Percentiles rank a stretch among this genome's conserved stretches.
Conservation (phyloP, 1,140 invertebrate species). For the Zaprionus africanus region DNA sequence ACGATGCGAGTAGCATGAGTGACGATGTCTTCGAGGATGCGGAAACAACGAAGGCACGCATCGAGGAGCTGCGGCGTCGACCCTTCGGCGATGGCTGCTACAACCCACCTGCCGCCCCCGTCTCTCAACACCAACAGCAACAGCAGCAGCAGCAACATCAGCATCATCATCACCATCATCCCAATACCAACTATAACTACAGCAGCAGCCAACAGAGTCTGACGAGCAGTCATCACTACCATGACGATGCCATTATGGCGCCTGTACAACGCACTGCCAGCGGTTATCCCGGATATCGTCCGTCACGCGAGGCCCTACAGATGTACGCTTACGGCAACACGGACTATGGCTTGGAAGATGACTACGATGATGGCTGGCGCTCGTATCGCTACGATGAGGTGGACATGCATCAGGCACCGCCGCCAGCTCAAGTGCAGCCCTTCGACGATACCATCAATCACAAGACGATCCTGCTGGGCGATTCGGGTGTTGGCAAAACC, state of each 20-base stretch:
- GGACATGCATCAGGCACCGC: conserved; percentile 66
- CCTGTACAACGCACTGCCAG: conserved; percentile 86
- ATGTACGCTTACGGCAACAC: conserved; percentile 81
- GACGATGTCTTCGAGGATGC: conserved; percentile 91
- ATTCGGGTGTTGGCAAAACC: conserved; percentile 97
- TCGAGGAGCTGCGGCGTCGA: conserved; percentile 73
- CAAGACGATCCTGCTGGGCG: conserved; percentile 88
- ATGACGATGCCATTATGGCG: conserved; percentile 75
- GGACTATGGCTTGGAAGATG: conserved; percentile 64
- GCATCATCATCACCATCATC: conserved; percentile 58
- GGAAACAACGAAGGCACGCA: conserved; percentile 77
- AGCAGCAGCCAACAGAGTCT: conserved; percentile 64
- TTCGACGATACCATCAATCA: conserved; percentile 83
- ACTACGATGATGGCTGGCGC: conserved; percentile 80
- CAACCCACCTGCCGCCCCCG: conserved; percentile 70
- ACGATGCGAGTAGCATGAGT: conserved; percentile 88
- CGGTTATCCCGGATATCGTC: conserved; percentile 91
- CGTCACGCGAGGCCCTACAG: conserved; percentile 88
- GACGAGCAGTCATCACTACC: conserved; percentile 78
- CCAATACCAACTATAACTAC: conserved; percentile 50
- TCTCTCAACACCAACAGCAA: conserved; percentile 48
- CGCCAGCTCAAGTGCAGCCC: conserved; percentile 55
- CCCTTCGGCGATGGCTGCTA: conserved; percentile 76
- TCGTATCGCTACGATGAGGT: conserved; percentile 83
- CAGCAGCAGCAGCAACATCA: conserved; percentile 44